Conservation (phyloP, 1,140 invertebrate genomes). For the Pissodes strobi region DNA sequence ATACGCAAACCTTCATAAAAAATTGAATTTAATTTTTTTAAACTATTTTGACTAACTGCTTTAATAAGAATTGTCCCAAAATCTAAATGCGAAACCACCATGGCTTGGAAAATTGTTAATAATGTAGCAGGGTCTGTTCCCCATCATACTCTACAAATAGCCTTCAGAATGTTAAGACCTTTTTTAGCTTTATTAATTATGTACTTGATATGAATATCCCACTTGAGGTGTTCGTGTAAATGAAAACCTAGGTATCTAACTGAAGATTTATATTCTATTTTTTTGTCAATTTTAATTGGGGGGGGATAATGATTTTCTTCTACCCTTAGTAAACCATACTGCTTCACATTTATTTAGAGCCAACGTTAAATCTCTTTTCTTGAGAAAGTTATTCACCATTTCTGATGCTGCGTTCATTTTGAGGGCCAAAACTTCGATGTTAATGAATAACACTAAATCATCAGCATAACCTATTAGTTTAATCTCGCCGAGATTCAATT, state of each 20-base stretch:
- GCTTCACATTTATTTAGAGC: slow-evolving; percentile 21
- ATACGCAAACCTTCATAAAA: slow-evolving; percentile 1
- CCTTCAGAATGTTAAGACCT: slow-evolving; percentile 32
- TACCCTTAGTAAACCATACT: slow-evolving; percentile 19
- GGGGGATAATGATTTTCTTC: not conserved
- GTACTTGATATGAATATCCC: slow-evolving; percentile 24
- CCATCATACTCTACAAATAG: slow-evolving; percentile 28
- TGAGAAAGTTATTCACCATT: slow-evolving; percentile 4
- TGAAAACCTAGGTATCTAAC: slow-evolving; percentile 28
- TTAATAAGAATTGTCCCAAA: slow-evolving; percentile 29
- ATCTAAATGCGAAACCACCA: slow-evolving; percentile 29
- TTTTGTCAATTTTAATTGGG: not conserved
- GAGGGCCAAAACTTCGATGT: not conserved
- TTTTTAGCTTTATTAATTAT: slow-evolving; percentile 17
- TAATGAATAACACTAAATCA: no score
- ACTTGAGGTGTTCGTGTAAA: slow-evolving; percentile 18
- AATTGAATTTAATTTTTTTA: slow-evolving; percentile 17
- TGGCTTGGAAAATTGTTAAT: not conserved
- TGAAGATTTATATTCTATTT: not conserved
- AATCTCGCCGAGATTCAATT: no score
- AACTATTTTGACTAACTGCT: not conserved
- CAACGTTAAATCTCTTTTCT: not conserved
- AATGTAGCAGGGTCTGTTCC: slow-evolving; percentile 28
- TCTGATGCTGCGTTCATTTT: slow-evolving; percentile 6
- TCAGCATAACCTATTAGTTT: no score